These are phyloP conservation scores for Coranthus polyacanthus DNA, from an alignment of 2,797 vertebrate genomes.

Conservation along the genomic window DNA sequence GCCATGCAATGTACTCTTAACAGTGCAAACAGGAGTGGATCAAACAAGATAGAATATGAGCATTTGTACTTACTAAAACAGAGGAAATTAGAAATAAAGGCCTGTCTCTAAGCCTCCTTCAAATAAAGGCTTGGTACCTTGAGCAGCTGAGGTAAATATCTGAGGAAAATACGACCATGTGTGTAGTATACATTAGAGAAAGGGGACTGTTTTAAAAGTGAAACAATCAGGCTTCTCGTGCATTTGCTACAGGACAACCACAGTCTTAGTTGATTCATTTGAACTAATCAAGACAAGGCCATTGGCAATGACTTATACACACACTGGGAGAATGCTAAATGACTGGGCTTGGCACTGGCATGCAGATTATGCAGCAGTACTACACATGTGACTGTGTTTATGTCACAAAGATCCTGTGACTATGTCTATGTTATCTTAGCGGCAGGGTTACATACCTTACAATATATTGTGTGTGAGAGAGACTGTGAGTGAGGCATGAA, in stretches of 20 bases:
- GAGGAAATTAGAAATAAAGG: too few species aligned
- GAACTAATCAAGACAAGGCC: constrained; percentile 7
- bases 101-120: too few species aligned
- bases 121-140: too few species aligned
- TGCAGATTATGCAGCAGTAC: constrained; percentile 26
- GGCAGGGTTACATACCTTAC: constrained; percentile 26
- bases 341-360: constrained; percentile 49
- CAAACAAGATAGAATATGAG: too few species aligned
- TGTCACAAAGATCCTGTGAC: constrained; percentile 58
- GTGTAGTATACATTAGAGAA: not conserved
- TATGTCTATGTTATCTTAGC: constrained; percentile 31
- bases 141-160: too few species aligned
- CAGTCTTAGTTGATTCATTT: not conserved
- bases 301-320: constrained; percentile 16
- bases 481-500: not conserved
- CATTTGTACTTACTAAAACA: too few species aligned
- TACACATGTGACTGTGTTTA: constrained; percentile 65
- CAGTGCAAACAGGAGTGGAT: too few species aligned
- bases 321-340: constrained; percentile 28
- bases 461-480: not conserved
- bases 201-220: too few species aligned
- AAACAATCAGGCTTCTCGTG: too few species aligned
- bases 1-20: too few species aligned
- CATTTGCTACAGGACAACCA: too few species aligned
- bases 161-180: too few species aligned